Percentiles rank a stretch among this genome's conserved stretches.
Evolutionary conservation across 2,888 invertebrate species (phyloP).

Genomic region (Germaria angustata): DNA sequence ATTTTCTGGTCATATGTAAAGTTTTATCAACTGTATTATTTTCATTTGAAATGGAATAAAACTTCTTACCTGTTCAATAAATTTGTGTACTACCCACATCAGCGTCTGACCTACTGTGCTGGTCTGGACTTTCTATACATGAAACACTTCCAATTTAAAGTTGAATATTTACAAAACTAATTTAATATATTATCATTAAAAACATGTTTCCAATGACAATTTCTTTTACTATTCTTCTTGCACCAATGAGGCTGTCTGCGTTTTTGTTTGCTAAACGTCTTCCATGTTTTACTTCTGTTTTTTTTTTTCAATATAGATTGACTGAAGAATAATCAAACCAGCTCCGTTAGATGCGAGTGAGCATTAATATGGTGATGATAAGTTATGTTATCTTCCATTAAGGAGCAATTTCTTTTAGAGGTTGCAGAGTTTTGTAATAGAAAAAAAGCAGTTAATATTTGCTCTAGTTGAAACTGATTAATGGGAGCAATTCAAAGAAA

Average conservation of each 20-base stretch:
- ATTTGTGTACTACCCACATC: no score
- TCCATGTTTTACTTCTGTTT: neutral
- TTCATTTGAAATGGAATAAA: no score
- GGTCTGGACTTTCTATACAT: no score
- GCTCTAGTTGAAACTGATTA: constrained; percentile 19
- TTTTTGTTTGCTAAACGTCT: neutral
- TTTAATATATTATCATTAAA: constrained; percentile 3
- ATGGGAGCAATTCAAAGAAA: constrained; percentile 13
- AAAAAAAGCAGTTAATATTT: constrained; percentile 13
- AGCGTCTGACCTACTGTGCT: neutral
- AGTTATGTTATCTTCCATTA: constrained; percentile 9
- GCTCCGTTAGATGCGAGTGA: neutral
- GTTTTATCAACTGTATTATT: no score
- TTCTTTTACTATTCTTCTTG: neutral
- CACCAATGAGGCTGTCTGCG: constrained; percentile 11
- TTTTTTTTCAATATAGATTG: neutral
- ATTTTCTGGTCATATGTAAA: no score
- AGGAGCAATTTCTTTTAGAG: neutral
- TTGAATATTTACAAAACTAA: neutral
- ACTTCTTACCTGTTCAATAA: no score
- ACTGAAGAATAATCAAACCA: neutral
- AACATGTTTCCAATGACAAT: constrained; percentile 26
- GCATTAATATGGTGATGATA: constrained; percentile 7
- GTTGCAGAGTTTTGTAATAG: neutral
- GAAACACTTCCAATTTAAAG: neutral